Evolutionary conservation across 1,140 invertebrate genomes (phyloP).

Genomic region (Anadara kagoshimensis): DNA sequence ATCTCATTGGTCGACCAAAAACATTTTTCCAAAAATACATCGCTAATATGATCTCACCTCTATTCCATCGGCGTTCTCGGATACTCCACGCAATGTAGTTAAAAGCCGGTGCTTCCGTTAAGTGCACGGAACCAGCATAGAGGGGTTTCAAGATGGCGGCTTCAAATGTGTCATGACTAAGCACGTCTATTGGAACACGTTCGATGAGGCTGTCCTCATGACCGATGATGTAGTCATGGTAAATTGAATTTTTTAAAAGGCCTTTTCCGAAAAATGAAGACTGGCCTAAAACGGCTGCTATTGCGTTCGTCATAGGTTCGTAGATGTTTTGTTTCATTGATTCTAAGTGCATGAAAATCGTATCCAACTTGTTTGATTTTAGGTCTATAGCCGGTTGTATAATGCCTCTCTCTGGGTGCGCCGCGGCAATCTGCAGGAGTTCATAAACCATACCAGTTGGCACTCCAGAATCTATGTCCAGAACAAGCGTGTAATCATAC

Average conservation of each 20-base stretch:
- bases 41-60: constrained; percentile 62
- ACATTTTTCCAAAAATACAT: constrained; percentile 65
- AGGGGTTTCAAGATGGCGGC: constrained; percentile 60
- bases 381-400: constrained; percentile 63
- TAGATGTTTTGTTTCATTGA: constrained; percentile 60
- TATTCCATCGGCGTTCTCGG: constrained; percentile 64
- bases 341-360: constrained; percentile 61
- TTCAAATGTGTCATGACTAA: constrained; percentile 70
- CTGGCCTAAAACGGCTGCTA: constrained; percentile 58
- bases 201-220: constrained; percentile 57
- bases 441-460: constrained; percentile 40
- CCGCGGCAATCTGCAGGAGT: constrained; percentile 60
- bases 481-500: constrained; percentile 62
- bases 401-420: constrained; percentile 59
- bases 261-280: constrained; percentile 68
- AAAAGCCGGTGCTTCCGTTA: constrained; percentile 62
- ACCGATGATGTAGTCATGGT: constrained; percentile 64
- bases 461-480: constrained; percentile 60
- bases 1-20: constrained; percentile 60
- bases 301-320: constrained; percentile 64
- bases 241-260: constrained; percentile 63
- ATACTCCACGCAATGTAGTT: constrained; percentile 69
- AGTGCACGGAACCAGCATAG: constrained; percentile 56
- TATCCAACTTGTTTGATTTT: constrained; percentile 33
- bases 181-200: constrained; percentile 64